phyloP scores from a whole-genome alignment of 2,888 invertebrate species.

The Tetramorium bicarinatum region DNA sequence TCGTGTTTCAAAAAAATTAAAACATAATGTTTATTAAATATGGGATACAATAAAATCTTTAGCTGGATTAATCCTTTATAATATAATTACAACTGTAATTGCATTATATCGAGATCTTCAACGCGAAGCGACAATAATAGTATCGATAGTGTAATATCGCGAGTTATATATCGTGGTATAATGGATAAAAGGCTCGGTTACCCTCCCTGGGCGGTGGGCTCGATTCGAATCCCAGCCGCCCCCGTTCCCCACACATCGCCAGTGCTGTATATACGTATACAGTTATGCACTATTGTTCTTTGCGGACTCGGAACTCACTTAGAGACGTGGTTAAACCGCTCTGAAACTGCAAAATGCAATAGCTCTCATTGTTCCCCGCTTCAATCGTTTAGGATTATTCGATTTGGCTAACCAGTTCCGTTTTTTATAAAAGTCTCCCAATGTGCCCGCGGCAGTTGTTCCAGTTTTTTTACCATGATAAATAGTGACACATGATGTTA shows the following conservation, averaged over 20 bases:
- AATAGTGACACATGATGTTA: neutral
- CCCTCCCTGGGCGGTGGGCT: neutral
- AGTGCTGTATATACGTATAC: neutral
- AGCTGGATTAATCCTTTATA: neutral
- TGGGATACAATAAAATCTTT: too few species aligned
- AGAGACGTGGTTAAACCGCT: conserved; percentile 6
- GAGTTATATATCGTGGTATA: neutral
- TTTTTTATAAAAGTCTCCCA: neutral
- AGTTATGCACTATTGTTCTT: conserved; percentile 14
- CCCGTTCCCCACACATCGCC: neutral
- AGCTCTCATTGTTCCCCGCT: neutral
- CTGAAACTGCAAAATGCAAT: conserved; percentile 17
- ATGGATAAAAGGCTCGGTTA: conserved; percentile 33
- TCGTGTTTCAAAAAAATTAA: neutral
- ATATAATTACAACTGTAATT: conserved; percentile 1
- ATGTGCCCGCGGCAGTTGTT: neutral
- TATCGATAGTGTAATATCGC: conserved; percentile 13
- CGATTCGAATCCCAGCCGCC: neutral
- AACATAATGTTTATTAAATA: neutral
- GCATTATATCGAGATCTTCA: neutral
- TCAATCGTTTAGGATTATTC: conserved; percentile 23
- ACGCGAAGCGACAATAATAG: conserved; percentile 10
- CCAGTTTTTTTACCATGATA: neutral
- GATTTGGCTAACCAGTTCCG: neutral
- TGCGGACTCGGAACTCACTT: conserved; percentile 19